phyloP scores from a whole-genome alignment of 1,140 invertebrate species.

The Bombus breviceps region DNA sequence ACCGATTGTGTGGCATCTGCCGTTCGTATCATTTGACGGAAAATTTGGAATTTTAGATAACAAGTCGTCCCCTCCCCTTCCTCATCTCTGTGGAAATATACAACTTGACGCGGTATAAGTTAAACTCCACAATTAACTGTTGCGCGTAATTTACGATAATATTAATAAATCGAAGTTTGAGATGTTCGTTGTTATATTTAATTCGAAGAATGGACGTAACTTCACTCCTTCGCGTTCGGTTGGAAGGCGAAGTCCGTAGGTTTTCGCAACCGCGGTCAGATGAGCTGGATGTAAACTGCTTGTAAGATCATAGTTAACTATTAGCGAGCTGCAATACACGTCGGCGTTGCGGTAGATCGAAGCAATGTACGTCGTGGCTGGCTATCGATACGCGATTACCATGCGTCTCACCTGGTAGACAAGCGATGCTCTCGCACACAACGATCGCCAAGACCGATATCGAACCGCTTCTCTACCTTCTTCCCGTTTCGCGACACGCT shows the following conservation, averaged over 20 bases:
- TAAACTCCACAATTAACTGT: too few relatives aligned
- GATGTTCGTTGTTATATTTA: too few relatives aligned
- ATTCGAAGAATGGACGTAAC: not conserved
- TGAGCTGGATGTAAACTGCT: constrained; percentile 32
- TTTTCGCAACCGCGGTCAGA: constrained; percentile 40
- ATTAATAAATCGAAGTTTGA: too few relatives aligned
- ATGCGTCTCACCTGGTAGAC: constrained; percentile 22
- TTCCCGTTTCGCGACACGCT: not conserved
- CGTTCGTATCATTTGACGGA: rapidly evolving
- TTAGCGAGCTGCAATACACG: constrained; percentile 34
- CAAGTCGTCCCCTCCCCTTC: rapidly evolving
- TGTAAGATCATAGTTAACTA: constrained; percentile 55
- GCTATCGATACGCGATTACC: constrained; percentile 35
- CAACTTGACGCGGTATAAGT: not conserved
- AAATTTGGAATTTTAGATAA: not conserved
- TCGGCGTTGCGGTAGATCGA: constrained; percentile 26
- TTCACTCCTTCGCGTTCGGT: not conserved
- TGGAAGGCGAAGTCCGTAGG: not conserved
- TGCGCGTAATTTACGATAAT: too few relatives aligned
- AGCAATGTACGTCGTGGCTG: constrained; percentile 15
- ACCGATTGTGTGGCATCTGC: not conserved
- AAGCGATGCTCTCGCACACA: not conserved
- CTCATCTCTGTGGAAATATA: not conserved
- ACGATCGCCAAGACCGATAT: constrained; percentile 15
- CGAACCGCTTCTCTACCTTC: not conserved